phyloP scores from a whole-genome alignment of 1,140 invertebrate species.

The Centruroides vittatus region DNA sequence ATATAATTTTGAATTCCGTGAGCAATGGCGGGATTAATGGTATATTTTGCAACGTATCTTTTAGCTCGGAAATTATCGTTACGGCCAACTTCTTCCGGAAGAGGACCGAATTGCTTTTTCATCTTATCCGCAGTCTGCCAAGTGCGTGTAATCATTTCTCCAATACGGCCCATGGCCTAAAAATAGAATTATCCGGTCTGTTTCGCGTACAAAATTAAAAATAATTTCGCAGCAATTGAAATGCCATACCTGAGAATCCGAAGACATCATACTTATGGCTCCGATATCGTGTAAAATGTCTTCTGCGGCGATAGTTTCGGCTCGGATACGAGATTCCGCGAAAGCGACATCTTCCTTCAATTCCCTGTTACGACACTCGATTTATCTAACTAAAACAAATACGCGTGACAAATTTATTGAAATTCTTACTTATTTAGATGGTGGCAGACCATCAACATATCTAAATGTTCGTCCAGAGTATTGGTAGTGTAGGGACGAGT shows the following conservation, averaged over 20 bases:
- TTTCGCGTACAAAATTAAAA: neutral
- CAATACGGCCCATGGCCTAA: conserved; percentile 28
- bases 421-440: conserved; percentile 27
- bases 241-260: conserved; percentile 25
- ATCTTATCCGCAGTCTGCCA: conserved; percentile 33
- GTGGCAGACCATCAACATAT: conserved; percentile 32
- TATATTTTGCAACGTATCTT: conserved; percentile 31
- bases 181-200: neutral
- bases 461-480: conserved; percentile 30
- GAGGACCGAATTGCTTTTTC: conserved; percentile 24
- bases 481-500: conserved; percentile 28
- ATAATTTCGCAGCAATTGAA: too few relatives aligned
- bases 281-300: conserved; percentile 32
- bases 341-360: conserved; percentile 29
- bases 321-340: conserved; percentile 29
- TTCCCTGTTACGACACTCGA: conserved; percentile 20
- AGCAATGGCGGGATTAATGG: conserved; percentile 30
- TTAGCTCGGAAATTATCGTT: conserved; percentile 30
- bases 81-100: conserved; percentile 23
- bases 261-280: conserved; percentile 30
- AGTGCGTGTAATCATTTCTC: conserved; percentile 27
- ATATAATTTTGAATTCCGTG: conserved; percentile 26
- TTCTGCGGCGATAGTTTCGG: conserved; percentile 31
- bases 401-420: too few relatives aligned
- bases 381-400: too few relatives aligned